Conservation (phyloP, 2,797 vertebrate species). For the Lindbergichthys nudifrons region DNA sequence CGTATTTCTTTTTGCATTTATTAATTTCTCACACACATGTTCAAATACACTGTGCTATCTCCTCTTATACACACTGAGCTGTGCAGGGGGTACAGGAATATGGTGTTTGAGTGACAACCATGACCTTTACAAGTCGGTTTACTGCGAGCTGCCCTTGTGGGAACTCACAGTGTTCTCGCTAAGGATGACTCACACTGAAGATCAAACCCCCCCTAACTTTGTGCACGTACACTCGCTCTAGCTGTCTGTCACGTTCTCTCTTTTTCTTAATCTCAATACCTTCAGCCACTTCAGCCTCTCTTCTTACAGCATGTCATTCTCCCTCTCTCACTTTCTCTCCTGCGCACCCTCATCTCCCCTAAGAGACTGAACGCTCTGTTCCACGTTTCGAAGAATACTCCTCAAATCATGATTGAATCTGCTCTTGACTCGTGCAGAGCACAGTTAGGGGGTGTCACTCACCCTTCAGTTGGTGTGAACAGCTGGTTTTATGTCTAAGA, state of each 20-base stretch:
- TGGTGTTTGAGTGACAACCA: slow-evolving; percentile 58
- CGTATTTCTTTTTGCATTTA: background rate
- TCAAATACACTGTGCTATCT: background rate
- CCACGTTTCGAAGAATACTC: background rate
- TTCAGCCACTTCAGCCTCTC: slow-evolving; percentile 13
- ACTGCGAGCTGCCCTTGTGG: slow-evolving; percentile 41
- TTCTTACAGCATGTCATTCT: background rate
- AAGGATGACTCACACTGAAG: slow-evolving; percentile 65
- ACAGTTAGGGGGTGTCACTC: slow-evolving; percentile 2
- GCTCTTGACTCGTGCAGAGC: background rate
- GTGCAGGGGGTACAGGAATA: slow-evolving; percentile 30
- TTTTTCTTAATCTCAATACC: slow-evolving; percentile 11
- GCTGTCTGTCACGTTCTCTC: background rate
- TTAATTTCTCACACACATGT: slow-evolving; percentile 1
- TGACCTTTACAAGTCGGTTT: slow-evolving; percentile 57
- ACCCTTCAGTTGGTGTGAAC: slow-evolving; percentile 24
- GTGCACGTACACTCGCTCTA: slow-evolving; percentile 18
- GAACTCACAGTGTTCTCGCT: slow-evolving; percentile 47
- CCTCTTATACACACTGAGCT: background rate
- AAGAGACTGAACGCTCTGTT: background rate
- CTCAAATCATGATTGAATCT: slow-evolving; percentile 5
- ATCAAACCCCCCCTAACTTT: slow-evolving; percentile 29
- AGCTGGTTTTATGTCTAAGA: slow-evolving; percentile 35
- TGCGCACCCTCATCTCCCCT: slow-evolving; percentile 1
- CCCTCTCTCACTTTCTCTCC: slow-evolving; percentile 1